These are phyloP conservation scores for Teleogryllus oceanicus DNA, from an alignment of 2,888 invertebrate species.

Conservation along the genomic window DNA sequence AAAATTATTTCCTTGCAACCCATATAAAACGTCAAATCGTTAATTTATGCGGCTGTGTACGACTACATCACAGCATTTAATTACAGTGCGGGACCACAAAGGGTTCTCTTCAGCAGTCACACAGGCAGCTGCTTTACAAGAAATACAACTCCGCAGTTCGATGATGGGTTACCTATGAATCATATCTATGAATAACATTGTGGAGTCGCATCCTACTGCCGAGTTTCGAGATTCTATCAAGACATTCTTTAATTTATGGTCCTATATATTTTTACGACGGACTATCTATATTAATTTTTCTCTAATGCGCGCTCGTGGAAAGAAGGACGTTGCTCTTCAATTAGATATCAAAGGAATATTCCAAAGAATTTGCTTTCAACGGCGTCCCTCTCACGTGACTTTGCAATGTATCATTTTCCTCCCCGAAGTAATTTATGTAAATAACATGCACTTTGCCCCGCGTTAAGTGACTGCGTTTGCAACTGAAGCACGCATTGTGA, in stretches of 20 bases:
- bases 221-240: constrained; percentile 1
- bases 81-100: not conserved
- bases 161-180: constrained; percentile 1
- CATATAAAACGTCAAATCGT: not conserved
- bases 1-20: not conserved
- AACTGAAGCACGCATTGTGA: not conserved
- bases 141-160: not conserved
- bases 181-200: not conserved
- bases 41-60: not conserved
- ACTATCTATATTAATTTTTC: not conserved
- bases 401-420: not conserved
- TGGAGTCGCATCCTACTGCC: not conserved
- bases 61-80: not conserved
- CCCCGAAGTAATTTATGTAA: not conserved
- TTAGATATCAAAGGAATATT: not conserved
- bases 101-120: not conserved
- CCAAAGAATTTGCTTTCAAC: not conserved
- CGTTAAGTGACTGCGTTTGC: not conserved
- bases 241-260: not conserved
- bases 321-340: not conserved
- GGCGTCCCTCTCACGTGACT: not conserved
- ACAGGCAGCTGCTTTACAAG: not conserved
- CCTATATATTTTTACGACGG: constrained; percentile 18
- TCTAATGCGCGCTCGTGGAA: not conserved
- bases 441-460: not conserved